These are phyloP conservation scores for Yponomeuta plumbellus DNA, from an alignment of 2,888 invertebrate species.

Conservation along the genomic window DNA sequence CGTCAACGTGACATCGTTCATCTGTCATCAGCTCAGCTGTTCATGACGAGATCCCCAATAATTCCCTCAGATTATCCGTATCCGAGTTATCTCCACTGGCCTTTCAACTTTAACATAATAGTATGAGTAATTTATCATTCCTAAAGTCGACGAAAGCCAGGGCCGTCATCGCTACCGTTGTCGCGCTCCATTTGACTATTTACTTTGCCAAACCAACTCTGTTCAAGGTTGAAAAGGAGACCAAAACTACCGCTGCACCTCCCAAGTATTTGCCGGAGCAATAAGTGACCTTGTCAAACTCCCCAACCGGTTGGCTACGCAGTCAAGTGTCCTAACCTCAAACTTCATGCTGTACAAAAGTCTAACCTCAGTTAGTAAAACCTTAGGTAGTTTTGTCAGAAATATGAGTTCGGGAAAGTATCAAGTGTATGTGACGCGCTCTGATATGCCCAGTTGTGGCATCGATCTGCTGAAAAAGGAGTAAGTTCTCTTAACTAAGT, in stretches of 20 bases:
- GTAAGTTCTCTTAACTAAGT: constrained; percentile 55
- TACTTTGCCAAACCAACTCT: constrained; percentile 63
- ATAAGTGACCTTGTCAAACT: constrained; percentile 39
- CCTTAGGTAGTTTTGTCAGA: constrained; percentile 30
- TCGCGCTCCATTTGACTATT: constrained; percentile 54
- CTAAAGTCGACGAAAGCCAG: constrained; percentile 61
- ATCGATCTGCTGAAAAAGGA: constrained; percentile 75
- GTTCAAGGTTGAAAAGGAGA: constrained; percentile 49
- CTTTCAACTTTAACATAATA: neutral
- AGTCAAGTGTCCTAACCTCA: constrained; percentile 26
- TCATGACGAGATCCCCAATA: neutral
- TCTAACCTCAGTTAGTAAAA: constrained; percentile 30
- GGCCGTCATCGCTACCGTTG: constrained; percentile 58
- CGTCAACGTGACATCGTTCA: neutral
- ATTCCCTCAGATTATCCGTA: neutral
- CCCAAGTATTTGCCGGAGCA: constrained; percentile 63
- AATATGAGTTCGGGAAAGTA: constrained; percentile 60
- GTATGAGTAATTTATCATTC: constrained; percentile 38
- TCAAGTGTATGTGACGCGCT: constrained; percentile 79
- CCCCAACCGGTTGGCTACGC: constrained; percentile 32
- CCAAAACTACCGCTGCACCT: constrained; percentile 36
- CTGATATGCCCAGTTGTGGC: constrained; percentile 78
- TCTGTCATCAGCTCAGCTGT: neutral
- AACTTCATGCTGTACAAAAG: constrained; percentile 54
- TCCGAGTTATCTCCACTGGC: neutral